A percentile compares a stretch with the other conserved stretches of the same genome.
Evolutionary conservation across 2,888 invertebrate species (phyloP).

Genomic region (Drosophila pseudotalamancana): DNA sequence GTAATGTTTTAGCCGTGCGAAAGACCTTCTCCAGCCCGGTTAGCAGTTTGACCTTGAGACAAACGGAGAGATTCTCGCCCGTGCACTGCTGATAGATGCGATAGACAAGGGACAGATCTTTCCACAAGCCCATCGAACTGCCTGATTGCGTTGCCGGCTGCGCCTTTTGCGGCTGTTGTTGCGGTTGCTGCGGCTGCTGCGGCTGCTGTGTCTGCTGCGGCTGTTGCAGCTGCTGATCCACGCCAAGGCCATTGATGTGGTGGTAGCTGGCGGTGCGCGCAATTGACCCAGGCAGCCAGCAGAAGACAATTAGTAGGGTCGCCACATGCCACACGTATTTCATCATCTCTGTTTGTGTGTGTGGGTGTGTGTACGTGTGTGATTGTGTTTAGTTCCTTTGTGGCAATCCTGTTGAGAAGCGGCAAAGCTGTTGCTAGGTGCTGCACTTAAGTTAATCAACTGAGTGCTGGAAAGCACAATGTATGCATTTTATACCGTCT

Average conservation of each 20-base stretch:
- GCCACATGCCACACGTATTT: conserved; percentile 80
- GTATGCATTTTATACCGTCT: conserved; percentile 81
- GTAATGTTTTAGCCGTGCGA: conserved; percentile 87
- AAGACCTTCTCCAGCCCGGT: conserved; percentile 90
- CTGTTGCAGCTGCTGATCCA: conserved; percentile 26
- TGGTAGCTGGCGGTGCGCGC: conserved; percentile 74
- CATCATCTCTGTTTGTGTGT: conserved; percentile 62
- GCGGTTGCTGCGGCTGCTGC: conserved; percentile 25
- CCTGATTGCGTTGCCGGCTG: conserved; percentile 12
- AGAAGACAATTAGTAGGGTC: conserved; percentile 69
- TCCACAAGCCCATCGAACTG: conserved; percentile 74
- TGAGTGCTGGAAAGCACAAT: conserved; percentile 71
- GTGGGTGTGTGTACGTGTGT: conserved; percentile 22
- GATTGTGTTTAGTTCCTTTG: conserved; percentile 20
- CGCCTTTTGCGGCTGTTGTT: conserved; percentile 20
- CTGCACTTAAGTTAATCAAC: conserved; percentile 69
- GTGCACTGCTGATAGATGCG: conserved; percentile 93
- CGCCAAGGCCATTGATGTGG: conserved; percentile 58
- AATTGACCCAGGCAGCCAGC: conserved; percentile 57
- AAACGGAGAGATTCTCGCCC: conserved; percentile 87
- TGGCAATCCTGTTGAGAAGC: conserved; percentile 45
- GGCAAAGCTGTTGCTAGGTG: conserved; percentile 46
- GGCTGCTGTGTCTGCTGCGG: conserved; percentile 19
- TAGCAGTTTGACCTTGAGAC: conserved; percentile 92
- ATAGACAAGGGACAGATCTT: conserved; percentile 89